phyloP scores from a whole-genome alignment of 2,888 invertebrate species.

The Abscondita cerata region DNA sequence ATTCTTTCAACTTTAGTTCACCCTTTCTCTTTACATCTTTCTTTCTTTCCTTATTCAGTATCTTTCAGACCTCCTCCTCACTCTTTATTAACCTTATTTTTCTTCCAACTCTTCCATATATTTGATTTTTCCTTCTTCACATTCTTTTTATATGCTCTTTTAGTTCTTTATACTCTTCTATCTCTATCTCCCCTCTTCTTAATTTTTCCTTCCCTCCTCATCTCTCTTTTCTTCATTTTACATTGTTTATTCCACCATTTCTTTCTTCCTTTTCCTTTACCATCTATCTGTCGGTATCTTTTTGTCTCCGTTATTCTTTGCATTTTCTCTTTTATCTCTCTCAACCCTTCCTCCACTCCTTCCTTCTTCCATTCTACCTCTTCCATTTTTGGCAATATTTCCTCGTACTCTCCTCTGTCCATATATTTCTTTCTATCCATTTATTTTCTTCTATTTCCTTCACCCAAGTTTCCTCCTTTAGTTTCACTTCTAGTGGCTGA shows the following conservation, averaged over 20 bases:
- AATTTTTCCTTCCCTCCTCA: neutral
- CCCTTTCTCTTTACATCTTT: no score
- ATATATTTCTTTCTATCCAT: neutral
- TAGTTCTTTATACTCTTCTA: no score
- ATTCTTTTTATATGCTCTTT: no score
- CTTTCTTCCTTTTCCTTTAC: neutral
- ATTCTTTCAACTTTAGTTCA: no score
- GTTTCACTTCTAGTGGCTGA: neutral
- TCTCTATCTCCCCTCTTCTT: neutral
- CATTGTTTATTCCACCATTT: neutral
- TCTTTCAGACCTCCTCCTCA: no score
- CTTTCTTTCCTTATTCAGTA: no score
- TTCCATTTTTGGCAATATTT: no score
- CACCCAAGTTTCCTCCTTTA: no score
- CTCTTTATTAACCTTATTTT: no score
- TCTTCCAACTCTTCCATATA: no score
- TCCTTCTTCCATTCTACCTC: neutral
- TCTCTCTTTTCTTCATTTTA: neutral
- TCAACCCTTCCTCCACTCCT: neutral
- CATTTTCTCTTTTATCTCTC: neutral
- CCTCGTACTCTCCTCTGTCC: conserved; percentile 1
- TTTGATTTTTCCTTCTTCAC: no score
- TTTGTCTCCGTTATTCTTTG: neutral
- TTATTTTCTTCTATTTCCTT: neutral
- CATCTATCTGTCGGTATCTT: neutral